Base-by-base conservation (phyloP, 2,888 invertebrate species). In the Coleophora flavipennella region DNA sequence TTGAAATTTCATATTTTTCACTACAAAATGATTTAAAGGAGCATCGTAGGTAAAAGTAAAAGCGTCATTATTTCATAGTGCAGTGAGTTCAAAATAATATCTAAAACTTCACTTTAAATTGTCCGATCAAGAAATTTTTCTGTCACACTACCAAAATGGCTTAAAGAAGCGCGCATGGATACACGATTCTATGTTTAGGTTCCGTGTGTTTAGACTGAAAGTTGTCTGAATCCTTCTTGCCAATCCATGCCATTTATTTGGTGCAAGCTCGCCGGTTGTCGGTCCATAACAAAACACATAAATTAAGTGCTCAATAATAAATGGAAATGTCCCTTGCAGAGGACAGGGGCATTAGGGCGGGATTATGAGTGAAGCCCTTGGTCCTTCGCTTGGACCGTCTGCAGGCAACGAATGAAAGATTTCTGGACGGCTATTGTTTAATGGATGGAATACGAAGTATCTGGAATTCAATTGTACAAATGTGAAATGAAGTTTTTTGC, bases 241-340 rank as follows among this genome's bases (percentile, higher is more conserved):
- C 32, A 46, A 53, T 57, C 51, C 57, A 43, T 49, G 53, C 46
- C 58, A 47, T 62, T 67, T 63, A 51, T 45, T 53, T 49, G 44
- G 59, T 57, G 56, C 59, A 53, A 46, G 51, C 45, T 59, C 55
- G 58, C 67, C 67, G 70, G 78, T 76, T 74, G 78, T 79, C 68
- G 80, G 84, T 79, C 84, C 83, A 84, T 83, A 80, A 83, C 81
- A 83, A 84, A 83, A 84, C 84, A 84, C 84, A 85, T 85, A 85
- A 85, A 85, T 85, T 85, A 85, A 84, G 85, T 83, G 83, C 84
- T 83, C 84, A 84, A 84, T 85, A 85, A 85, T 85, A 85, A 85
- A 85, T 85, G 85, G 84, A 81, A 83, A 80, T 85, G 85, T 85
- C 85, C 83, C 71, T 75, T 73, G 79, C 85, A 85, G 84, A 79